phyloP scores from a whole-genome alignment of 1,140 invertebrate species.

The Epicauta chinensis region DNA sequence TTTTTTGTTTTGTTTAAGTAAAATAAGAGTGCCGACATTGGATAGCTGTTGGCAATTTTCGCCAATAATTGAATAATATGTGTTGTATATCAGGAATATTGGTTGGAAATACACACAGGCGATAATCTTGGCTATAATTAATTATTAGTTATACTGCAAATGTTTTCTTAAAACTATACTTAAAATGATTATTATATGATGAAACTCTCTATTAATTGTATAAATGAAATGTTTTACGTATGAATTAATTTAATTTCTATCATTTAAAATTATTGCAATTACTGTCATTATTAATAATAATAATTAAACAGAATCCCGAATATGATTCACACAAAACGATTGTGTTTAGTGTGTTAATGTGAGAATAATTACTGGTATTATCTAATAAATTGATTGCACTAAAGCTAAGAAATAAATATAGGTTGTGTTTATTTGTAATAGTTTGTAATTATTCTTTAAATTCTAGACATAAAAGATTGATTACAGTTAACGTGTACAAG shows the following conservation, averaged over 20 bases:
- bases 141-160: slow-evolving; percentile 9
- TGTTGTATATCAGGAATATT: not conserved
- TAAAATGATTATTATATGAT: too few species aligned
- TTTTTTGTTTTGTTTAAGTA: too few species aligned
- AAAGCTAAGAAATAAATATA: too few species aligned
- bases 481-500: not conserved
- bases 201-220: not conserved
- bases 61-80: slow-evolving; percentile 27
- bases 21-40: slow-evolving; percentile 21
- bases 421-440: not conserved
- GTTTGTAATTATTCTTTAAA: not conserved
- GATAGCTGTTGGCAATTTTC: slow-evolving; percentile 11
- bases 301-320: not conserved
- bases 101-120: slow-evolving; percentile 13
- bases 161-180: too few species aligned
- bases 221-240: not conserved
- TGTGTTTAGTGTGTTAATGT: slow-evolving; percentile 23
- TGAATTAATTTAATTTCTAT: not conserved
- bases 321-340: slow-evolving; percentile 13
- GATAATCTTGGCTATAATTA: slow-evolving; percentile 22
- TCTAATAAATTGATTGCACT: too few species aligned
- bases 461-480: not conserved
- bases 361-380: slow-evolving; percentile 20
- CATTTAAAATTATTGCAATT: not conserved
- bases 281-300: not conserved